phyloP scores from a whole-genome alignment of 1,140 invertebrate genomes.

The Pogonognathellus flavescens region DNA sequence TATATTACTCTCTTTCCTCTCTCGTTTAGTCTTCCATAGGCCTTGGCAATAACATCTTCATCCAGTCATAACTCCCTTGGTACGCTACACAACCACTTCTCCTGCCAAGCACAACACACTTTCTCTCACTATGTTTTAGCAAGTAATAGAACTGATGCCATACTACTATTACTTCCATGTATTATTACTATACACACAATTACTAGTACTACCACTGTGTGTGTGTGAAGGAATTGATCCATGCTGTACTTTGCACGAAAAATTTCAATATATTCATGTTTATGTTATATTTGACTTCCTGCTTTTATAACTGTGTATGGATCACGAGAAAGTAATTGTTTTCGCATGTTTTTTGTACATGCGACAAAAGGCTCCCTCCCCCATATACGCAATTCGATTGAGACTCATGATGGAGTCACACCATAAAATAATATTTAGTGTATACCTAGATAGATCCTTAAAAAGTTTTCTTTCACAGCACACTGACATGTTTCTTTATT shows the following conservation, averaged over 20 bases:
- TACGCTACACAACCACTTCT: no score
- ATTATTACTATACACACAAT: background rate
- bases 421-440: background rate
- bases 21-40: background rate
- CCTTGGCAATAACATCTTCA: conserved; percentile 34
- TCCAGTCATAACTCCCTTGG: conserved; percentile 17
- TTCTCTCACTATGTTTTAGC: background rate
- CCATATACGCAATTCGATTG: conserved; percentile 38
- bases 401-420: background rate
- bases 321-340: conserved; percentile 38
- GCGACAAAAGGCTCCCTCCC: background rate
- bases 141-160: background rate
- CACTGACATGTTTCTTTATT: background rate
- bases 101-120: background rate
- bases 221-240: no score
- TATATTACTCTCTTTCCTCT: conserved; percentile 8
- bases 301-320: conserved; percentile 27
- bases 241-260: background rate
- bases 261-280: conserved; percentile 23
- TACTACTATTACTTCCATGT: background rate
- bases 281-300: background rate
- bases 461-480: background rate
- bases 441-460: background rate
- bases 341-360: conserved; percentile 22
- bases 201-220: background rate